phyloP scores from a whole-genome alignment of 2,797 vertebrate species.

The Tarsius wallacei region DNA sequence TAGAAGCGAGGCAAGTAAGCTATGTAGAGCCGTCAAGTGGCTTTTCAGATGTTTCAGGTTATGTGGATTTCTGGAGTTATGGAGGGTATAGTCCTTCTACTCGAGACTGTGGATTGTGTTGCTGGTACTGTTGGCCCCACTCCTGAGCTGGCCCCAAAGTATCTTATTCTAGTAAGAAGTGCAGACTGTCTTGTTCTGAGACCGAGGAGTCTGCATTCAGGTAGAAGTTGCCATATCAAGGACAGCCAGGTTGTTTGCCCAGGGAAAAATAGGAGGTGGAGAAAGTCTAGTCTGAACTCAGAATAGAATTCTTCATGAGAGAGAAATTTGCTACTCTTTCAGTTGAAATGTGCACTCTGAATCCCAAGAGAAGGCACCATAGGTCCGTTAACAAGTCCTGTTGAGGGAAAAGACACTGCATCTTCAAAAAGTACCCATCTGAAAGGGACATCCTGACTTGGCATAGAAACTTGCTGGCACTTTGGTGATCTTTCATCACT shows the following conservation, averaged over 20 bases:
- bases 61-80: constrained; percentile 8
- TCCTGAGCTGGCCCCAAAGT: constrained; percentile 20
- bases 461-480: constrained; percentile 59
- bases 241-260: neutral
- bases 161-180: constrained; percentile 46
- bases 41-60: constrained; percentile 54
- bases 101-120: constrained; percentile 30
- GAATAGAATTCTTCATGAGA: neutral
- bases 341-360: constrained; percentile 64
- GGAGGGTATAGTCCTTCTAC: neutral
- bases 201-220: neutral
- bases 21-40: constrained; percentile 16
- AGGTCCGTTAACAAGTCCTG: constrained; percentile 61
- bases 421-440: constrained; percentile 56
- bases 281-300: constrained; percentile 64
- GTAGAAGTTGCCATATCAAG: neutral
- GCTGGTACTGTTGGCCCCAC: constrained; percentile 7
- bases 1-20: constrained; percentile 12
- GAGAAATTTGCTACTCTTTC: constrained; percentile 40
- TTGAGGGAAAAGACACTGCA: constrained; percentile 59
- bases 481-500: constrained; percentile 79
- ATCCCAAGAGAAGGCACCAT: constrained; percentile 60
- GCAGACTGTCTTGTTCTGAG: constrained; percentile 13
- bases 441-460: constrained; percentile 76
- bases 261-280: constrained; percentile 8